Evolutionary conservation across 2,888 invertebrate genomes (phyloP), one percentile per base, ranked within the genome.

Genomic region (Pterostichus madidus): DNA sequence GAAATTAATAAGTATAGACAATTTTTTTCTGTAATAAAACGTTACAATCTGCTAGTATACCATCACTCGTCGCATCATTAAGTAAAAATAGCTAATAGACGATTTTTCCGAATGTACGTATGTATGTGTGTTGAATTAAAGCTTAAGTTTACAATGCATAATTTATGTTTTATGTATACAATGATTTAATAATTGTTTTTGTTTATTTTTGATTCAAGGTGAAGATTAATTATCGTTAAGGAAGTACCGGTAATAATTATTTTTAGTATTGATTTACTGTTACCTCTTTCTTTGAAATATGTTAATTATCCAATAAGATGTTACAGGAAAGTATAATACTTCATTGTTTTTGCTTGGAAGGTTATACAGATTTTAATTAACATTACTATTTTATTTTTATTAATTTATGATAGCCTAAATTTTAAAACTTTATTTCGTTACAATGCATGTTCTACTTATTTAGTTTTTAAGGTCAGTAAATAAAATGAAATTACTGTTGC

Each of bases 161-260:
- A 64, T 64, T 35, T 64, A 64, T 64, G 4, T 35, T 64, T 59
- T 31, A 31, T 59, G 31, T 6, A 7, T 39, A 6, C 64, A 64
- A 64, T 64, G 64, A 64, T 35, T 64, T 31, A 13, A 35, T 64
- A 64, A 31, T 64, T 4, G 35, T 64, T 64, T 61, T 64, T 64
- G 64, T 64, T 64, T 64, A 64, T 64, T 64, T 64, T 64, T 32
- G 64, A 31, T 64, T 13, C 64, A 64, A 64, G 64, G 64, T 64
- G 35, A 64, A 32, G 64, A 64, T 64, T 64, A 64, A 64, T 64
- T 31, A 59, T 31, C 8, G 31, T 59, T 24, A 24, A 59, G 59
- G 59, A 10, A 59, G 59, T 59, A 59, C 59, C 11, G 24, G 59
- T 24, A 64, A 17, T 11, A 35, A 64, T 64, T 64, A 32, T 64